Conservation (phyloP, 2,113 vertebrate species). For the Onychostruthus taczanowskii region DNA sequence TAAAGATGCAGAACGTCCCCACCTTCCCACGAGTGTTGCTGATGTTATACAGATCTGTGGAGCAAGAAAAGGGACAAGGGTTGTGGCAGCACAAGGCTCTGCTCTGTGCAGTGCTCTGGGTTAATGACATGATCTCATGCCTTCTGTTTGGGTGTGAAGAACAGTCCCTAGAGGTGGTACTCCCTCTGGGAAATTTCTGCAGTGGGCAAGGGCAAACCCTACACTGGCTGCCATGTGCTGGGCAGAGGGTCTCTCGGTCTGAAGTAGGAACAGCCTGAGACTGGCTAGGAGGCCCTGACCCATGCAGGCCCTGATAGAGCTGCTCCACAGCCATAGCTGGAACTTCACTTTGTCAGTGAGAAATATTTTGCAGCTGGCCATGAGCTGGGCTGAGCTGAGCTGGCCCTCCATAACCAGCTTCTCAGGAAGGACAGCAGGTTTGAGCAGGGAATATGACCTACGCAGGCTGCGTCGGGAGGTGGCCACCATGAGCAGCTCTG, state of each 20-base stretch:
- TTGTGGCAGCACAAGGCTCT: background rate
- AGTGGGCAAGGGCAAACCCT: background rate
- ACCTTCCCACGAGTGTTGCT: constrained; percentile 93
- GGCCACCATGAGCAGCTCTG: constrained; percentile 92
- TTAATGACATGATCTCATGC: fast-evolving
- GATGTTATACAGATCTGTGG: constrained; percentile 92
- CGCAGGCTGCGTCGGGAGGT: constrained; percentile 89
- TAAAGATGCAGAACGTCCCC: constrained; percentile 96
- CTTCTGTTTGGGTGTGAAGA: background rate
- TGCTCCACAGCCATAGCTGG: background rate
- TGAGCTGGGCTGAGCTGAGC: background rate
- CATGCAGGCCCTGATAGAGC: background rate
- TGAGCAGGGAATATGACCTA: constrained; percentile 22
- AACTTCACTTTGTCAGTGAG: fast-evolving
- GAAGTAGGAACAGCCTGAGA: background rate
- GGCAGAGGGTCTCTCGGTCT: background rate
- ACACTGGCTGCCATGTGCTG: fast-evolving
- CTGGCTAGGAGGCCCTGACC: background rate
- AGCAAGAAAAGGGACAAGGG: background rate
- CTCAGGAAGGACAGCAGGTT: background rate
- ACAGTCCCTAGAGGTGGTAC: background rate
- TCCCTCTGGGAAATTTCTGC: background rate
- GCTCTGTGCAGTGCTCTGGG: no score
- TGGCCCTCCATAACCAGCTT: background rate
- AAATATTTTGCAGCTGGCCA: background rate